Base-by-base conservation (phyloP, 1,140 invertebrate genomes). In the Drosophila neocordata region DNA sequence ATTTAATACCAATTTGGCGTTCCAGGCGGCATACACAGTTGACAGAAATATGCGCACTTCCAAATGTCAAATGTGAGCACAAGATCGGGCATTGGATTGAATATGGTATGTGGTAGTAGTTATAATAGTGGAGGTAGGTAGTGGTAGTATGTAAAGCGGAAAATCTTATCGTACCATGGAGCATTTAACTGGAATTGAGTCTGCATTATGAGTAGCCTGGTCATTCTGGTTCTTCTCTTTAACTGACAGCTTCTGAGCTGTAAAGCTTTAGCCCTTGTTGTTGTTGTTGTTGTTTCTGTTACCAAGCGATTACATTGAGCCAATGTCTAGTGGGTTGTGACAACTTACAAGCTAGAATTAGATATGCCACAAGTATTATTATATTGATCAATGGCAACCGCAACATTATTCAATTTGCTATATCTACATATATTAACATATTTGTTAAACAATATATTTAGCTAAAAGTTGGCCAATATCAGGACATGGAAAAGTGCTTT, bases 1-100 rank as follows among this genome's bases (percentile, higher is more conserved):
- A 90, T 90, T 90, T 90, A 90, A 90, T 90, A 87, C 81, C 87
- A 90, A 82, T 90, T 87, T 77, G 77, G 79, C 75, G 68, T 77
- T 65, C 61, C 63, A 52, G 61, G 67, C 85, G 70, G 82, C 82
- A 88, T 87, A 78, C 82, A 87, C 82, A 87, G 58, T 85, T 82
- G 83, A 78, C 74, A 82, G 68, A 87, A 80, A 88, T 87, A 87
- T 87, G 82, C 83, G 73, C 65, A 81, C 83, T 87, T 79, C 83
- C 66, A 88, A 88, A 87, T 87, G 83, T 87, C 83, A 87, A 88
- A 87, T 83, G 83, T 83, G 83, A 88, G 79, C 83, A 87, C 66
- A 75, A 82, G 82, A 78, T 69, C 60, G 65, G 37, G 37, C 34
- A 72, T 65, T 74, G 70, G 73, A 74, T 74, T 74, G 72, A 41